These are phyloP conservation scores for Rhogogaster chlorosoma DNA, from an alignment of 2,888 invertebrate species.

Conservation along the genomic window DNA sequence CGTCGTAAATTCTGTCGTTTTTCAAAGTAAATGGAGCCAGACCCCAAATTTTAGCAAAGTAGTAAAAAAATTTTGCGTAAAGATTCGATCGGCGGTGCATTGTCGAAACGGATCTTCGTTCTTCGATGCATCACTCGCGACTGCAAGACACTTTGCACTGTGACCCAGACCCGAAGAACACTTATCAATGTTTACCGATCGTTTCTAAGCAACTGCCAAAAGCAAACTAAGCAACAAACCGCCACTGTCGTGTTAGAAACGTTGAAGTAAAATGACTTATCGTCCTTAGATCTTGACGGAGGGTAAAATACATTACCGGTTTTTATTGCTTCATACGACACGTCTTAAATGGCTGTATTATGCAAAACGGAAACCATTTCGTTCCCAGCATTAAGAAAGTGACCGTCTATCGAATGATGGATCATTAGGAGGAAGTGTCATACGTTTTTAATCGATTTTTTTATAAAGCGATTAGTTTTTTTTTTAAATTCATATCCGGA, in stretches of 20 bases:
- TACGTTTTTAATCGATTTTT: neutral
- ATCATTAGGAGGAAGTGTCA: neutral
- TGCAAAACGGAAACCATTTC: no score
- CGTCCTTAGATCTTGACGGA: neutral
- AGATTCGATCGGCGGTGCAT: neutral
- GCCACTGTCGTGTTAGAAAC: no score
- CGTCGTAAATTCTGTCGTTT: neutral
- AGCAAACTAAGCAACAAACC: neutral
- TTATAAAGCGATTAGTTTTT: no score
- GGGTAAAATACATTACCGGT: neutral
- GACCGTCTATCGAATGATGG: neutral
- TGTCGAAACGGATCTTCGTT: no score
- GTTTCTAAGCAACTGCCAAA: neutral
- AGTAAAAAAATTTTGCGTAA: neutral
- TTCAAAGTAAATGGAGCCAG: neutral
- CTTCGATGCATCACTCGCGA: neutral
- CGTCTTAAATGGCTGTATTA: no score
- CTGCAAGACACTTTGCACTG: neutral
- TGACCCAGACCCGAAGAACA: neutral
- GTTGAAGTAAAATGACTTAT: neutral
- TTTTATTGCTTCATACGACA: neutral
- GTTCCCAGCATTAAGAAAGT: neutral
- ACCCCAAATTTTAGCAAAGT: conserved; percentile 4
- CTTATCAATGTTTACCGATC: neutral
- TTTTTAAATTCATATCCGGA: neutral